phyloP scores from a whole-genome alignment of 2,888 invertebrate genomes.

The Andrena camellia region DNA sequence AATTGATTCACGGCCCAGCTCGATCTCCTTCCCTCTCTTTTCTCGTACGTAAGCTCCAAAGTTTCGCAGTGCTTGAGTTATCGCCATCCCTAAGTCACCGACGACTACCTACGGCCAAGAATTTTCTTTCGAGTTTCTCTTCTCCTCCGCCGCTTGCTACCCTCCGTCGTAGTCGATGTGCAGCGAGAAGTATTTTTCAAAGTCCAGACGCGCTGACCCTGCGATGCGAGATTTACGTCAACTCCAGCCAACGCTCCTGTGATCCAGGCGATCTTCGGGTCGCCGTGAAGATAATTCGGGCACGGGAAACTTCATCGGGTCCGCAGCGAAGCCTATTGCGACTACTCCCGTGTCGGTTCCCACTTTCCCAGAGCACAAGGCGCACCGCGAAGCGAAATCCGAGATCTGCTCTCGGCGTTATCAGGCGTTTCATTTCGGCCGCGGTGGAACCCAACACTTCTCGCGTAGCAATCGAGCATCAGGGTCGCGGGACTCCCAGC shows the following conservation, averaged over 20 bases:
- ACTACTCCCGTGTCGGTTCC: slow-evolving; percentile 18
- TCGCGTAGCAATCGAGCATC: slow-evolving; percentile 16
- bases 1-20: slow-evolving; percentile 65
- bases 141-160: neutral
- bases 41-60: slow-evolving; percentile 23
- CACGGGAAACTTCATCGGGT: no score
- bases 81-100: slow-evolving; percentile 43
- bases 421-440: slow-evolving; percentile 37
- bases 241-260: neutral
- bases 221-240: neutral
- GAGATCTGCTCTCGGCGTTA: slow-evolving; percentile 56
- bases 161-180: neutral
- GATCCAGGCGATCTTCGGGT: neutral
- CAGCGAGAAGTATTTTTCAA: slow-evolving; percentile 13
- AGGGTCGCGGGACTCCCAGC: neutral
- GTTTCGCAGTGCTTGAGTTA: slow-evolving; percentile 58
- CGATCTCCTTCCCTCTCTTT: slow-evolving; percentile 4
- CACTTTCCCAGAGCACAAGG: slow-evolving; percentile 1
- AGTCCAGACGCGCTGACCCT: slow-evolving; percentile 6
- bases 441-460: slow-evolving; percentile 32
- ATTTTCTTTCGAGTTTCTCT: slow-evolving; percentile 21
- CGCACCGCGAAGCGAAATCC: slow-evolving; percentile 62
- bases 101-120: slow-evolving; percentile 32
- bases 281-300: no score
- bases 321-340: no score